These are phyloP conservation scores for Chrosomus eos DNA, from an alignment of 2,797 vertebrate species.

Conservation along the genomic window DNA sequence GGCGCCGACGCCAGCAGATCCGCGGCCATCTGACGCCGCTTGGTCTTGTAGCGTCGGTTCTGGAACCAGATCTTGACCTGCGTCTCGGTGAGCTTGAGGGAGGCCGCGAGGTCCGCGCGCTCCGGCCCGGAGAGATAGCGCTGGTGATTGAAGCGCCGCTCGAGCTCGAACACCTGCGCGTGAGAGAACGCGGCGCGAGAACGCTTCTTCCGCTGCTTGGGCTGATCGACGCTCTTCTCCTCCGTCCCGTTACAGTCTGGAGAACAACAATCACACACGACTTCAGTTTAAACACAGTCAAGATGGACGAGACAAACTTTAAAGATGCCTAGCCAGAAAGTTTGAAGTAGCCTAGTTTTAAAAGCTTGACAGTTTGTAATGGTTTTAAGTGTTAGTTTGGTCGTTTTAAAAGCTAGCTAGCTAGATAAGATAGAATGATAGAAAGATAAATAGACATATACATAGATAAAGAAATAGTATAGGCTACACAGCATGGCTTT, in stretches of 20 bases:
- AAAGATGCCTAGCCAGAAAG: neutral
- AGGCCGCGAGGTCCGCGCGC: constrained; percentile 96
- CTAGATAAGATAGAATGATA: neutral
- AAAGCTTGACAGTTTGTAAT: neutral
- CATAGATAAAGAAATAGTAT: neutral
- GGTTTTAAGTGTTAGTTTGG: neutral
- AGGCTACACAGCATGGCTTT: neutral
- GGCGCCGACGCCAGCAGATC: constrained; percentile 92
- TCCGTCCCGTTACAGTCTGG: constrained; percentile 77
- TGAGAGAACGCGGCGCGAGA: constrained; percentile 97
- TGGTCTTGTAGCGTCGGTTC: constrained; percentile 98
- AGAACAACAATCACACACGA: neutral
- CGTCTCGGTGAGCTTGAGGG: constrained; percentile 96
- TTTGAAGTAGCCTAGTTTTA: neutral
- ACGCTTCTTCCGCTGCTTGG: constrained; percentile 95
- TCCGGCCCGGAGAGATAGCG: constrained; percentile 97
- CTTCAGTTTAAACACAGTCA: neutral
- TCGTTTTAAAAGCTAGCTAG: neutral
- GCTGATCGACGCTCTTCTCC: constrained; percentile 70
- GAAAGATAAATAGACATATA: rapidly evolving
- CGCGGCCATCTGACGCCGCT: constrained; percentile 95
- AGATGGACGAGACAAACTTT: too few relatives aligned
- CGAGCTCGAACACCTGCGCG: constrained; percentile 97
- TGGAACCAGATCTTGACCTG: constrained; percentile 99
- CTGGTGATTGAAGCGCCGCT: constrained; percentile 98